Base-by-base conservation (phyloP, 64 coral and sea anemone genomes). In the Porites australiensis region DNA sequence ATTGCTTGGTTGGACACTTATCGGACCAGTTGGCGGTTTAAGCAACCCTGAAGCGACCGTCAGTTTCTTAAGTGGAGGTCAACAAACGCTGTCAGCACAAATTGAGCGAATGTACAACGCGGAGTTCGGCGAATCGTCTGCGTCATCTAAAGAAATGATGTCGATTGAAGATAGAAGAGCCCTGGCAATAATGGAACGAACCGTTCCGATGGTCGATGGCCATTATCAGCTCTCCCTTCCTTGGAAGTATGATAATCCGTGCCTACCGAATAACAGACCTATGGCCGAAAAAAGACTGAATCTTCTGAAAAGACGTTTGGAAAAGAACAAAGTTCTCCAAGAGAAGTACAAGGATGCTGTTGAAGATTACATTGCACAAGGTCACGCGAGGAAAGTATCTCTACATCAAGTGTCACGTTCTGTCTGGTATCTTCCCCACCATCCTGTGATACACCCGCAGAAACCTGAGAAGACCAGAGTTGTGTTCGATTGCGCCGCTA, bases 171-270 rank as follows among this genome's bases (percentile, higher is more conserved):
- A 95, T 44, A 59, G 21, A 48, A 72, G 75, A 55, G 89, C 82
- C 19, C 53, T 90, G 13, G 37, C 68, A 18, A 87, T 87, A 8
- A 77, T 89, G 79, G 58, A 90, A 54, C 14, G 44, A 13, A 75
- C 93, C 0, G 58, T 62, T 8, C 51, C 43, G 18, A 51, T 88
- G 8, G 15, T 20, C 15, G 77, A 90, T 72, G 77, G 79, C 15
- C 87, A 95, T 67, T 90, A 90, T 66, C 14, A 90, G 50, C 49
- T 95, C 62, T 51, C 64, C 15, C 63, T 95, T 68, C 88, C 93
- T 3, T 77, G 86, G 49, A 90, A 79, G 55, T 52, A 86, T 44
- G 4, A 74, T 58, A 44, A 12, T 8, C 69, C 59, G 47, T 51
- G 11, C 47, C 77, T 95, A 49, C 88, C 79, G 47, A 72, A 90